These are phyloP conservation scores for Gallinago jamesoni DNA, from an alignment of 2,113 vertebrate genomes.

Conservation along the genomic window DNA sequence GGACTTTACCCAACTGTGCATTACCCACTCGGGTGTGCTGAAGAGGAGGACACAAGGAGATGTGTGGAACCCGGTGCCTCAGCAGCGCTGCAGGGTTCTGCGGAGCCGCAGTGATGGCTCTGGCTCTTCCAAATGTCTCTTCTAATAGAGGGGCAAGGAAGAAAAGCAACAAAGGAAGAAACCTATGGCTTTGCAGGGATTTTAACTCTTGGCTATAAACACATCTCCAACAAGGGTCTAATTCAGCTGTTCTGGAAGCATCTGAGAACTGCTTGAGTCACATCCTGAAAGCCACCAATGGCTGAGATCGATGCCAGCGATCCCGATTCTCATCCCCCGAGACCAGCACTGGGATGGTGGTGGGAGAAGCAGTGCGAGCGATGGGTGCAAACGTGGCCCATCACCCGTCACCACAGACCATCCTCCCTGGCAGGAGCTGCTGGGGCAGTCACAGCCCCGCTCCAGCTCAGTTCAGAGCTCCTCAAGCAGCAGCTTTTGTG, in stretches of 20 bases:
- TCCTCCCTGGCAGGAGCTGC: neutral
- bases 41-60: neutral
- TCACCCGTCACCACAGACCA: neutral
- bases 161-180: neutral
- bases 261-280: neutral
- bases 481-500: neutral
- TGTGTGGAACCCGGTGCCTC: rapidly evolving
- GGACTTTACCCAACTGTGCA: neutral
- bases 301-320: neutral
- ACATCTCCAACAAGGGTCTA: neutral
- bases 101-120: rapidly evolving
- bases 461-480: neutral
- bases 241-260: neutral
- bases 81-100: neutral
- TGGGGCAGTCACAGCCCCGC: neutral
- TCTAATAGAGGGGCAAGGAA: neutral
- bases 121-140: neutral
- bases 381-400: neutral
- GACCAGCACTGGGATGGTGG: neutral
- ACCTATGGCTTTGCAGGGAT: neutral
- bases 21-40: neutral
- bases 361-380: rapidly evolving
- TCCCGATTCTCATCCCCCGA: neutral
- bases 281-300: neutral
- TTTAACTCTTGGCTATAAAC: neutral